These are phyloP conservation scores for Montipora capitata DNA, from an alignment of 92 coral and sea anemone species.

Conservation along the genomic window DNA sequence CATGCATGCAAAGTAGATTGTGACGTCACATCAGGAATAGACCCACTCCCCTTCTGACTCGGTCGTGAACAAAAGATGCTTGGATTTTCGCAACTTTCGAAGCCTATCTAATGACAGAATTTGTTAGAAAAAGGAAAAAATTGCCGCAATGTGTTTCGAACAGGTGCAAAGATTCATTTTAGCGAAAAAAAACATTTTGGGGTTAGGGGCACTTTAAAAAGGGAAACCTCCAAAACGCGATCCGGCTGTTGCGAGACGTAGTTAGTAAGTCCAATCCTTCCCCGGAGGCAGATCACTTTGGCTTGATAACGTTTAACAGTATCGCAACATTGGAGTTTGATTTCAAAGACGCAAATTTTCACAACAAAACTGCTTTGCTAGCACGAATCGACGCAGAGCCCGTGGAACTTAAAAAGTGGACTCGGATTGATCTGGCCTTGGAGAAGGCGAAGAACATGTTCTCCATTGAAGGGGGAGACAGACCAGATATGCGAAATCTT, in stretches of 20 bases:
- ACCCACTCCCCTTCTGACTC: no score
- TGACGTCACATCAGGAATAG: no score
- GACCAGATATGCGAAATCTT: background rate
- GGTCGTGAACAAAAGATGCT: no score
- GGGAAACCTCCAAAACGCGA: background rate
- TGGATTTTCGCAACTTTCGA: no score
- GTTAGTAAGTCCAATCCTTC: background rate
- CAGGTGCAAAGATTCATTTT: no score
- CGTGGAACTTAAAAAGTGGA: background rate
- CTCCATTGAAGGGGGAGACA: background rate
- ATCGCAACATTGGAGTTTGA: background rate
- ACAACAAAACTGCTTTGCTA: background rate
- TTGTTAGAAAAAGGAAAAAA: no score
- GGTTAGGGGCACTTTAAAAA: no score
- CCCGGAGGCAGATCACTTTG: background rate
- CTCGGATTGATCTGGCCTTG: background rate
- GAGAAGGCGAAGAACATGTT: background rate
- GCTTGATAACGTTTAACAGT: background rate
- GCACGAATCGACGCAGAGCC: background rate
- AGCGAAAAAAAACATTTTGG: no score
- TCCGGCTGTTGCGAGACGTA: no score
- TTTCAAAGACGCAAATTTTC: background rate
- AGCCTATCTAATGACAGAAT: no score
- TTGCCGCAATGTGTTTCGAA: no score
- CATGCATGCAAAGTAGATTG: no score